Percentiles rank a stretch among this genome's conserved stretches.
phyloP scores from a whole-genome alignment of 2,113 vertebrate genomes.

The Cygnus buccinator region DNA sequence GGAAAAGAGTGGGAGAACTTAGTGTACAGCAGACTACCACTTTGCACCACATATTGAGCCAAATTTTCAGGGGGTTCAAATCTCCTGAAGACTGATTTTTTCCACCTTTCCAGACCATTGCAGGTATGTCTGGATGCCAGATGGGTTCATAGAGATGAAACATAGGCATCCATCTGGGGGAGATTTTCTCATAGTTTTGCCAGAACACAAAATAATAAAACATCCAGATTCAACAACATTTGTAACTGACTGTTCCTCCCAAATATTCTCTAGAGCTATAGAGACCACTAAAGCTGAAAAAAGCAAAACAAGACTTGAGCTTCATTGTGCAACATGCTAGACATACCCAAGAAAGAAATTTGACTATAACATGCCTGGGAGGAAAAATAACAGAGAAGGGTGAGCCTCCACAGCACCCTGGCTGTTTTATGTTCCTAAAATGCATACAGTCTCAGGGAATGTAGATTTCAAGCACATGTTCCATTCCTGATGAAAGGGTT shows the following conservation, averaged over 20 bases:
- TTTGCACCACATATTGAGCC: not conserved
- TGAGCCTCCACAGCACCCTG: not conserved
- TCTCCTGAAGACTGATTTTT: not conserved
- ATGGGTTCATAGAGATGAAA: not conserved
- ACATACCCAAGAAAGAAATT: not conserved
- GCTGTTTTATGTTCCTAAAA: conserved; percentile 10
- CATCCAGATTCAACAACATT: not conserved
- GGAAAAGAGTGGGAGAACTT: not conserved
- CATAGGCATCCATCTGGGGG: accelerated
- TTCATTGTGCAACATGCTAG: not conserved
- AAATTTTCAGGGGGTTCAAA: not conserved
- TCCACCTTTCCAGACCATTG: not conserved
- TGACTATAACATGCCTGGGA: not conserved
- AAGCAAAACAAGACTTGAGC: not conserved
- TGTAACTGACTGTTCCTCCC: not conserved
- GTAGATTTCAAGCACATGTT: conserved; percentile 9
- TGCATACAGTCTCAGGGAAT: not conserved
- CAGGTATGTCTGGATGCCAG: not conserved
- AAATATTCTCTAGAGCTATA: not conserved
- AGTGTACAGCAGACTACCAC: not conserved
- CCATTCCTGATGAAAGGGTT: not conserved
- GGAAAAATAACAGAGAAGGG: not conserved
- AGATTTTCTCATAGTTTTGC: not conserved
- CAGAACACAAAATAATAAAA: not conserved
- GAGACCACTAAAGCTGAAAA: not conserved